Conservation (phyloP, 2,113 vertebrate species). For the Megatriorchis doriae region DNA sequence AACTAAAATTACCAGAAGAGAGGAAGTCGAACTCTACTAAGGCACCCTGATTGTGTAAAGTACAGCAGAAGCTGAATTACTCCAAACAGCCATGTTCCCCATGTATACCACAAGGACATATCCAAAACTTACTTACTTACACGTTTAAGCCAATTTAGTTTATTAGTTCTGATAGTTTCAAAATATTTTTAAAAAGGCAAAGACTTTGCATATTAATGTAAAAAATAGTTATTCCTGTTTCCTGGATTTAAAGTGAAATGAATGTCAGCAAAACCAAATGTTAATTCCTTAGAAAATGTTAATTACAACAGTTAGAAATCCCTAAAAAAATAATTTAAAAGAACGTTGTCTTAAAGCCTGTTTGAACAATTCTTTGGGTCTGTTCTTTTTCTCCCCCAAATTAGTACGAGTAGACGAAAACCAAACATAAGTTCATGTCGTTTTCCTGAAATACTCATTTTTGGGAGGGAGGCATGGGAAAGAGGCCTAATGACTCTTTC, state of each 20-base stretch:
- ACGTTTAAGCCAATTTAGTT: neutral
- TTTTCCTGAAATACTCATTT: neutral
- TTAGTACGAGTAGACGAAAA: neutral
- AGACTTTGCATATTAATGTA: neutral
- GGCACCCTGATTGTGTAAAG: neutral
- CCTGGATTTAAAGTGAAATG: neutral
- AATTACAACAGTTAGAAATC: neutral
- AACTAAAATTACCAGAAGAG: conserved; percentile 29
- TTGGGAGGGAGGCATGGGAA: neutral
- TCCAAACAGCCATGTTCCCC: neutral
- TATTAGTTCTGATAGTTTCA: neutral
- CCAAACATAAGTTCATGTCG: neutral
- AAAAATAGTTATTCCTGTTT: neutral
- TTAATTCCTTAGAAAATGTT: neutral
- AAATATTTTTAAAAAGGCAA: neutral
- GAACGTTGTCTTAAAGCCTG: neutral
- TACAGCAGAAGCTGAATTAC: neutral
- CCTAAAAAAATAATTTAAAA: neutral
- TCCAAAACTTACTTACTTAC: neutral
- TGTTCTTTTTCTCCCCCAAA: neutral
- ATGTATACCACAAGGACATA: neutral
- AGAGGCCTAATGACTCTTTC: neutral
- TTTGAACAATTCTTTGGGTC: neutral
- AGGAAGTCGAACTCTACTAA: neutral
- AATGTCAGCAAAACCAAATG: neutral